These are phyloP conservation scores for Dilophus febrilis DNA, from an alignment of 2,888 invertebrate species.

Conservation along the genomic window DNA sequence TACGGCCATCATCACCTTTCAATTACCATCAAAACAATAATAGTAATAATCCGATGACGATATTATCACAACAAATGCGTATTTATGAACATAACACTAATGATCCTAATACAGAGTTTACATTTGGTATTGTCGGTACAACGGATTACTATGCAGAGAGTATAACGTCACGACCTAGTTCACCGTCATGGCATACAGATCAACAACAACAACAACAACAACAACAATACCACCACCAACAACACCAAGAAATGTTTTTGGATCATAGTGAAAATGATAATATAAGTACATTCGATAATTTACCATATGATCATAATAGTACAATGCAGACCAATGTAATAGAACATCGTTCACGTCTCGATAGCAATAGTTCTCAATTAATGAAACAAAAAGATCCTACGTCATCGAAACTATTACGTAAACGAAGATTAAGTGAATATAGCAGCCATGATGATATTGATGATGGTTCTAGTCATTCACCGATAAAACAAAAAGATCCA, in stretches of 20 bases:
- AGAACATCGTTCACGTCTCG: no score
- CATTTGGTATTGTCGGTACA: constrained; percentile 1
- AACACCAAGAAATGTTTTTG: background rate
- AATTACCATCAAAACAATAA: background rate
- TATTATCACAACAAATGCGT: background rate
- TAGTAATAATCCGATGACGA: background rate
- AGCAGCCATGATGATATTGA: background rate
- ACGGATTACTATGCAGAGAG: constrained; percentile 1
- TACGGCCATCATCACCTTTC: constrained; percentile 41
- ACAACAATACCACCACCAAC: background rate
- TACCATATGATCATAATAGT: no score
- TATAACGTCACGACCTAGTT: background rate
- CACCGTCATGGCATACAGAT: background rate
- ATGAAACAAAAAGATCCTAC: background rate
- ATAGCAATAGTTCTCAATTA: background rate
- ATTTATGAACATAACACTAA: no score
- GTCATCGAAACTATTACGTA: background rate
- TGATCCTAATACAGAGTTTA: background rate
- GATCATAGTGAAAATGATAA: no score
- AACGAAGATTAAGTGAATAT: background rate
- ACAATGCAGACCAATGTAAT: no score
- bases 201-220: background rate
- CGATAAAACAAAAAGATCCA: constrained; percentile 4
- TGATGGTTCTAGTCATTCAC: background rate
- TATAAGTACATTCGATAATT: no score